Evolutionary conservation across 2,113 vertebrate species (phyloP), one percentile per base, ranked within the genome.

Genomic region (Hassar affinis): DNA sequence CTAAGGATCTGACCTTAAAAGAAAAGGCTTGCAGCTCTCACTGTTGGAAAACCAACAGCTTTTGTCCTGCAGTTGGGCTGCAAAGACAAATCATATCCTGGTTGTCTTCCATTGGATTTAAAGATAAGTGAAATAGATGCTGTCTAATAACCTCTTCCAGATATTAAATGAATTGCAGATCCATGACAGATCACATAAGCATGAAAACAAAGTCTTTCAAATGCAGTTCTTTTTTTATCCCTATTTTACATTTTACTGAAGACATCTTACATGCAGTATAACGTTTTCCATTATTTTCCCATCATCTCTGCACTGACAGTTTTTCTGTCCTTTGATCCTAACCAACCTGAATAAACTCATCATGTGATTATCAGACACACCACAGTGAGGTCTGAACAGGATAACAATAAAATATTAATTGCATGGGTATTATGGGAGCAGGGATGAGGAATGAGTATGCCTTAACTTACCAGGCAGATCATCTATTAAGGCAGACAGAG

Each of bases 401-500:
- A 33, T 8, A 64, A 33, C 1, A 33, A 59, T 3, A 27, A 64
- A 1, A 64, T 30, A 1, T 64, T 64, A 1, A 64, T 6, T 64
- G 12, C 33, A 68, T 9, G 7, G 33, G 17, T 20, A 20, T 20
- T 11, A 38, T 4, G 3, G 64, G 3, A 35, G 15, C 64, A 68
- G 64, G 15, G 20, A 68, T 35, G 64, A 38, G 33, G 35, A 68
- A 18, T 30, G n/a, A 14, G 12, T 47, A 79, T 27, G n/a, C n/a
- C 20, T 69, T 57, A 38, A 74, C 76, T 76, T 35, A 68, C 71
- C 57, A 59, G 57, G 57, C 25, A 74, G 12, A 61, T 17, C 42
- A 62, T 79, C 61, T 74, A 80, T 83, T 81, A 78, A 83, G 64
- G 45, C 69, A 52, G 79, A 57, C 76, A 6, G 1, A 74, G 85